These are phyloP conservation scores for Achatina immaculata DNA, from an alignment of 1,140 invertebrate genomes.

Conservation along the genomic window DNA sequence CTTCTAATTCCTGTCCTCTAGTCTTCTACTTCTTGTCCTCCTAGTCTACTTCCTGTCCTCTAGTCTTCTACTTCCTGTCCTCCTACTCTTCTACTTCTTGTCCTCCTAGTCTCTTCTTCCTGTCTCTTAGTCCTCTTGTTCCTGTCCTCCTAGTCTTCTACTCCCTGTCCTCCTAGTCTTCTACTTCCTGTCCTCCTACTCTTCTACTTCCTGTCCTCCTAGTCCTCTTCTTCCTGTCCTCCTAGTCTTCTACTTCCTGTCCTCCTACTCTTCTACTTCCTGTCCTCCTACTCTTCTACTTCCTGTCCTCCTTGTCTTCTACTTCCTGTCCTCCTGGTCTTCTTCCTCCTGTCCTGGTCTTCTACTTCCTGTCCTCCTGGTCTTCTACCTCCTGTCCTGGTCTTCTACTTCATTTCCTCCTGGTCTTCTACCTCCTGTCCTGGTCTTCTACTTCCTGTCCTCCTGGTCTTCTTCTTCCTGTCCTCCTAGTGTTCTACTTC, in stretches of 20 bases:
- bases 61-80: not conserved
- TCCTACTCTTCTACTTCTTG: not conserved
- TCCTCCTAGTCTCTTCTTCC: slow-evolving; percentile 17
- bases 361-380: not conserved
- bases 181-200: not conserved
- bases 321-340: not conserved
- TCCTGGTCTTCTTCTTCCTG: slow-evolving; percentile 4
- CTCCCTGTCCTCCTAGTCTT: not conserved
- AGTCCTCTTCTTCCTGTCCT: not conserved
- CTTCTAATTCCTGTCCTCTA: not conserved
- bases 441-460: not conserved
- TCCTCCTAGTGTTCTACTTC: not conserved
- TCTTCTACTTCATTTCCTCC: slow-evolving; percentile 3
- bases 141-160: not conserved
- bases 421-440: not conserved
- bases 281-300: not conserved
- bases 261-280: not conserved
- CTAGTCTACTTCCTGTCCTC: not conserved
- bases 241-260: not conserved
- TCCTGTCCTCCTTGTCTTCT: too few relatives aligned
- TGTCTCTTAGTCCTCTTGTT: slow-evolving; percentile 4
- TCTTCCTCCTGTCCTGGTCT: not conserved
- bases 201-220: not conserved
- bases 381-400: not conserved
- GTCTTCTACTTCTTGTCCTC: too few relatives aligned